Evolutionary conservation across 2,797 vertebrate species (phyloP), one percentile per base, ranked within the genome.

Genomic region (Pseudochromis fuscus): DNA sequence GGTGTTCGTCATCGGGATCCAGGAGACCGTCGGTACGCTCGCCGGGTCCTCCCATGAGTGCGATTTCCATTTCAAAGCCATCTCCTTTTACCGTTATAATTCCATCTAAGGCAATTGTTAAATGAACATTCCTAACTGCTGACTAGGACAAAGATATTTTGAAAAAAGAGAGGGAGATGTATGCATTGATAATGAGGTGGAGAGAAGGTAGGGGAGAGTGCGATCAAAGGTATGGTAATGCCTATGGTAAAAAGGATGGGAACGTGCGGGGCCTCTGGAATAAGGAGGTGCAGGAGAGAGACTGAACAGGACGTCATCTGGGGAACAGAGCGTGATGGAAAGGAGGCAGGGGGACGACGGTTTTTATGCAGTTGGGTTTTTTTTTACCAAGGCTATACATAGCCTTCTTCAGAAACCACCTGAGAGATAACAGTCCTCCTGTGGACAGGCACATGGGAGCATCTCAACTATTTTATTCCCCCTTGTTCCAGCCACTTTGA

Each of bases 181-280:
- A 53, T 82, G 90, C 86, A 90, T 91, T 35, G n/a, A 75, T 85
- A 91, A 91, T 91, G 85, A 92, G 72, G 87, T 72, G 77, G 53
- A 79, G 82, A 78, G 75, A 88, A 88, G 88, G 87, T 89, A 88
- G 84, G 13, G 75, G 75, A 9, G 82, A 76, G 72, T 13, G 79
- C 40, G 84, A 94, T 93, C 93, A 94, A 94, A 94, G 90, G 85
- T 91, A 93, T 94, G 93, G 61, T 92, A 94, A 94, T 94, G 79
- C 74, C 56, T 81, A 65, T 77, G 82, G 81, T 88, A 79, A 87
- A 86, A 90, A 88, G 88, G 83, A 83, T 55, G 56, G 76, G 76
- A 81, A 84, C 65, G 70, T 76, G 74, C 77, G 65, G 79, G 77
- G 87, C 77, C 77, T 86, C 64, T 79, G 77, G 78, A 89, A 91